Conservation (phyloP, 2,113 vertebrate species). For the Verasper variegatus region DNA sequence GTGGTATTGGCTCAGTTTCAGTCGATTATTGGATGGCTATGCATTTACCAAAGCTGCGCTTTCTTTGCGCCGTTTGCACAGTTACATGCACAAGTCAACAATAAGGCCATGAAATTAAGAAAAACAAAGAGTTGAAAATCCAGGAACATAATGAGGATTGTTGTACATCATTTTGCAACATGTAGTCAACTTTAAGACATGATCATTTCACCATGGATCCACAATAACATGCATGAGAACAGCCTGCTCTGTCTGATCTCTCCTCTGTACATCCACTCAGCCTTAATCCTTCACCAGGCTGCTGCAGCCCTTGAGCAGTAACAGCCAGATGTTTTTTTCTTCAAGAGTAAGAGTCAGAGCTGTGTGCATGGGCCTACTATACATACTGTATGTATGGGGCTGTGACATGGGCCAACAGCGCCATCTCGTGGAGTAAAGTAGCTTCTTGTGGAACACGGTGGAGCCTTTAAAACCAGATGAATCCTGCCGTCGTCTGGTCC, state of each 20-base stretch:
- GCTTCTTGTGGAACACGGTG: background rate
- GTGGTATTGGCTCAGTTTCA: too few relatives aligned
- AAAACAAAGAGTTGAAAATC: too few relatives aligned
- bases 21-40: too few relatives aligned
- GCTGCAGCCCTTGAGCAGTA: background rate
- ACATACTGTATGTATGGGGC: background rate
- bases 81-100: too few relatives aligned
- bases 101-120: too few relatives aligned
- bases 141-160: background rate
- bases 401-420: slow-evolving; percentile 12
- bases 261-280: background rate
- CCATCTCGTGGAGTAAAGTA: slow-evolving; percentile 52
- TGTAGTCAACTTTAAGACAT: too few relatives aligned
- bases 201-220: background rate
- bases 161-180: background rate
- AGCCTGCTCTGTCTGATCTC: background rate
- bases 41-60: too few relatives aligned
- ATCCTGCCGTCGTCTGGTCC: background rate
- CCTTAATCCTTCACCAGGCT: background rate
- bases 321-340: background rate
- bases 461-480: background rate
- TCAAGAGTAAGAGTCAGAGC: background rate
- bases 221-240: background rate
- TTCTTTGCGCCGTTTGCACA: too few relatives aligned
- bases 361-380: background rate